Evolutionary conservation across 2,113 vertebrate genomes (phyloP), one percentile per base, ranked within the genome.

Genomic region (Chloebia gouldiae): DNA sequence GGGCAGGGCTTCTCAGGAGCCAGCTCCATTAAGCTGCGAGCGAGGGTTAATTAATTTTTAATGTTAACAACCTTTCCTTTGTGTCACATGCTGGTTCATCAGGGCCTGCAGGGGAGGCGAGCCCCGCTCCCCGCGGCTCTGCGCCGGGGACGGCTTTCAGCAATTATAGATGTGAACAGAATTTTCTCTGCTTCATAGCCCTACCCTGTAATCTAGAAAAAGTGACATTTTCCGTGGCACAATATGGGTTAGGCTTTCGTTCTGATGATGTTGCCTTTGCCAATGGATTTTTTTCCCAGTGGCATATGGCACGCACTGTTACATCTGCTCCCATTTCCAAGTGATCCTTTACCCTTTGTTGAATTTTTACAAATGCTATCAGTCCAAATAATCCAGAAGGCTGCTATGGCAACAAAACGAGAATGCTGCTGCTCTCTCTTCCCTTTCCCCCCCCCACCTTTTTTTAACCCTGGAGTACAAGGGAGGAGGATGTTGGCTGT

Each of bases 311-410:
- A 95, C 17, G 5, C 90, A 60, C 21, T 33, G 51, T 72, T 96
- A 81, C 92, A 96, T 97, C 95, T 98, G 91, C 95, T 97, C 85
- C 81, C 70, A 77, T 89, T 97, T 91, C 93, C 93, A 86, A 95
- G 80, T 92, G 72, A 76, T 91, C 91, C 51, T 92, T 69, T 65
- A 93, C 92, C 78, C 73, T 97, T 94, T 95, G 88, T 86, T 78
- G 95, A 97, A 65, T 90, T 92, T 94, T 97, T 92, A 95, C 84
- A 96, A 97, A 96, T 53, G 94, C 81, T 96, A 85, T 93, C 66
- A 80, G 42, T 95, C 92, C 95, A 94, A 94, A 97, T 94, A 95
- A 96, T 95, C 95, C 95, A 69, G 87, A 79, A 91, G 84, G 95
- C 95, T 95, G 91, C 95, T 95, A 97, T 97, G 95, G 96, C 93